A percentile compares a stretch with the other conserved stretches of the same genome.
These are phyloP conservation scores for Melanotaenia maccullochi DNA, from an alignment of 2,797 vertebrate species.

Conservation along the genomic window DNA sequence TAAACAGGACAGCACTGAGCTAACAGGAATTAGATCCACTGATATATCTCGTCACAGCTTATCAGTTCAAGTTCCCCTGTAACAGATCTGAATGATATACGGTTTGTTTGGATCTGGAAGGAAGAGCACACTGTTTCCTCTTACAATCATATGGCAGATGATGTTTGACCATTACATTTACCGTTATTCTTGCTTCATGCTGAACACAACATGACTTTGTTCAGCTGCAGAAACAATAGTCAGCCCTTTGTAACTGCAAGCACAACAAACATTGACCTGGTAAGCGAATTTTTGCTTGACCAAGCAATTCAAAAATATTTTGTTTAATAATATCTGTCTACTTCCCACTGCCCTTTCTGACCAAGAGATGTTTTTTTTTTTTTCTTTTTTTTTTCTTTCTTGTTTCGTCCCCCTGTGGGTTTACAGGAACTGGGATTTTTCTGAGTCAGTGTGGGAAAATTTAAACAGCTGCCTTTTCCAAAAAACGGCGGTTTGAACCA, in stretches of 20 bases:
- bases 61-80: slow-evolving; percentile 10
- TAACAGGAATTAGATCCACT: slow-evolving; percentile 51
- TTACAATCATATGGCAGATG: background rate
- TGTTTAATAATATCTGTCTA: too few species aligned
- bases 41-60: slow-evolving; percentile 16
- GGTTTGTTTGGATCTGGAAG: background rate
- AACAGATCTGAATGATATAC: background rate
- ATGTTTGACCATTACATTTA: background rate
- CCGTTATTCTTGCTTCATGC: slow-evolving; percentile 17
- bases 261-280: slow-evolving; percentile 12
- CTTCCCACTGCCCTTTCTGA: too few species aligned
- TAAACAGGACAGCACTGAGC: background rate
- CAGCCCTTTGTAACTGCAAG: slow-evolving; percentile 23
- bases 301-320: too few species aligned
- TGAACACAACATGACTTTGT: slow-evolving; percentile 24
- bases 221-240: slow-evolving; percentile 55
- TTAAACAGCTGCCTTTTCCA: slow-evolving; percentile 60
- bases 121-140: background rate
- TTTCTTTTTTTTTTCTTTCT: background rate
- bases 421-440: slow-evolving; percentile 71
- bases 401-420: slow-evolving; percentile 13
- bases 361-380: slow-evolving; percentile 1
- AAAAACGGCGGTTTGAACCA: slow-evolving; percentile 56
- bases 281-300: slow-evolving; percentile 27
- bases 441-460: slow-evolving; percentile 72